Evolutionary conservation across 1,140 invertebrate genomes (phyloP), one percentile per base, ranked within the genome.

Genomic region (Bicyclus anynana): DNA sequence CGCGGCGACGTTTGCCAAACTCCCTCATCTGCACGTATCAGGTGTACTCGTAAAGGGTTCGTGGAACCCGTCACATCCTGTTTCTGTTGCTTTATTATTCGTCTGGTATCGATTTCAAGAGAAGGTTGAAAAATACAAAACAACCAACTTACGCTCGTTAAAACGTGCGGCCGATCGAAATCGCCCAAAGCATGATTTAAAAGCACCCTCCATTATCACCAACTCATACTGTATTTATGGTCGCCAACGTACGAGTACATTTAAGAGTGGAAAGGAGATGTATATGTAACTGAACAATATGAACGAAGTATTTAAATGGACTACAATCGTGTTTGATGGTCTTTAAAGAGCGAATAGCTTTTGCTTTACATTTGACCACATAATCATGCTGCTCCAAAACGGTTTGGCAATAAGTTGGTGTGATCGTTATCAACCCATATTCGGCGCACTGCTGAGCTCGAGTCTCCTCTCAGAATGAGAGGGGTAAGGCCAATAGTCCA

Each of bases 21-120:
- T 47, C 21, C 42, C 33, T 40, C 56, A 60, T 48, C 40, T 58
- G 56, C 56, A 57, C 52, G 51, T 51, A 53, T 47, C 46, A 29
- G 37, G 13, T 0, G 17, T 2, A 33, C 29, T 33, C 29, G 29
- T 40, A 40, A 40, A 54, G 47, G 47, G 58, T 59, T 33, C 49
- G 52, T 50, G 35, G 62, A 62, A 64, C 47, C 27, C 65, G 57
- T 62, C 59, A 72, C 58, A 64, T 67, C 51, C 33, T 40, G 51
- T 49, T 50, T 53, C 29, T 50, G 66, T 63, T 67, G 60, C 55
- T 73, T 75, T 68, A 72, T 72, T 73, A 69, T 77, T 70, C 69
- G 65, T 65, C 63, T 63, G 60, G 63, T 77, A 79, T 81, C 66
- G 72, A 79, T 79, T 79, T 75, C 68, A 33, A 33, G 57, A 67